These are phyloP conservation scores for Hypomesus transpacificus DNA, from an alignment of 2,113 vertebrate species.

Conservation along the genomic window DNA sequence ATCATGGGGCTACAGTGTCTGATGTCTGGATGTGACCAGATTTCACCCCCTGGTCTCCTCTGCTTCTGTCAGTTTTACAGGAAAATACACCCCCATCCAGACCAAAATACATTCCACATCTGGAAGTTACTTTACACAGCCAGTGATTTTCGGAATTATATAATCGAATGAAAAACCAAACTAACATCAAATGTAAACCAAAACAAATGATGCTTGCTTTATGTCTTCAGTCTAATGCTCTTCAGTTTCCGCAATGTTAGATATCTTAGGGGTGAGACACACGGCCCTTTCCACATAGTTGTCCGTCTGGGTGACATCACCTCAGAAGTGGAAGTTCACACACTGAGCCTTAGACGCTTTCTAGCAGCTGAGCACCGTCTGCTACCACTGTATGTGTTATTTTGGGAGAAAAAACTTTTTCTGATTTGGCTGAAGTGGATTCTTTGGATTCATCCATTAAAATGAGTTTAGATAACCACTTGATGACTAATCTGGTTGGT, in stretches of 20 bases:
- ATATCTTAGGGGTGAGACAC: not conserved
- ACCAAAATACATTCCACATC: conserved; percentile 6
- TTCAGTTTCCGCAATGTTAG: not conserved
- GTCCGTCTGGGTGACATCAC: not conserved
- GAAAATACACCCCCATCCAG: not conserved
- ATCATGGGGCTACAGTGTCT: too few relatives aligned
- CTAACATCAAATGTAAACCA: not conserved
- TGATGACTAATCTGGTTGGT: not conserved
- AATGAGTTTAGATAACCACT: not conserved
- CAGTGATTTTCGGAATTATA: not conserved
- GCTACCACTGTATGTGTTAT: not conserved
- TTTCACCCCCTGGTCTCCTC: too few relatives aligned
- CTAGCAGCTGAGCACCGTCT: not conserved
- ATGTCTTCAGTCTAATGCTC: too few relatives aligned
- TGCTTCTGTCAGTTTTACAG: not conserved
- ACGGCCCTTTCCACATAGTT: not conserved
- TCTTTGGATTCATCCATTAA: not conserved
- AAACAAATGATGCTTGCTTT: not conserved
- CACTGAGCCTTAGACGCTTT: too few relatives aligned
- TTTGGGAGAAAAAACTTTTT: not conserved
- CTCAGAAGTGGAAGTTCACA: too few relatives aligned
- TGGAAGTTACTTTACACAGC: not conserved
- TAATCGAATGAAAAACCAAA: not conserved
- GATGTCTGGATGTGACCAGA: too few relatives aligned
- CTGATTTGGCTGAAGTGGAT: not conserved